Base-by-base conservation (phyloP, 2,888 invertebrate genomes). In the Archaeoteleia sp. region DNA sequence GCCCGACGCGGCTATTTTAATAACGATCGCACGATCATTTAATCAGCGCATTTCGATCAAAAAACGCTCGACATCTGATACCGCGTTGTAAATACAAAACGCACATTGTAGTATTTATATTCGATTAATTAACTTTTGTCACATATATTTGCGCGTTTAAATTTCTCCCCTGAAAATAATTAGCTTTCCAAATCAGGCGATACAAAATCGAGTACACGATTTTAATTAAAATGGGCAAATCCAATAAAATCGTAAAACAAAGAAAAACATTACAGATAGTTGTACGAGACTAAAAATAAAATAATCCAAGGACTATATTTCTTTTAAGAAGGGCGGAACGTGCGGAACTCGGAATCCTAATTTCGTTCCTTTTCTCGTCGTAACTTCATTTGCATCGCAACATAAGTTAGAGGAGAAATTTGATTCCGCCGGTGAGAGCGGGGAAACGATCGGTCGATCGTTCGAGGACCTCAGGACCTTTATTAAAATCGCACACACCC, bases 401-500 rank as follows among this genome's bases (percentile, higher is more conserved):
- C 57, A 62, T 58, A 58, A 67, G 62, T 67, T 62, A 34, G 48
- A 49, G 27, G 57, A 42, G 58, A 61, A 67, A 58, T 67, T 62
- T 67, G 67, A 67, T 62, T 58, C 35, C 42, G 35, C 46, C 35
- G 42, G 32, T 40, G 20, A 20, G 20, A 5, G 20, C 20, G 20
- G 20, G 20, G 20, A n/a, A n/a, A n/a, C 49, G 51, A 65, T 61
- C 49, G 51, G 43, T 32, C 40, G 53, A 61, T 65, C 55, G 70
- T 32, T 48, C 42, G 48, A 53, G 48, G 70, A 57, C 57, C 42
- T 55, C 48, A 60, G 43, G 48, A 69, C 63, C 67, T 70, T 70
- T 67, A 70, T 67, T 70, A 70, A 70, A 70, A 70, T 65, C 49
- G 57, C 67, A 46, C 67, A 63, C 63, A 70, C 63, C 54, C 54